These are phyloP conservation scores for Hypothenemus hampei DNA, from an alignment of 1,140 invertebrate genomes.

Conservation along the genomic window DNA sequence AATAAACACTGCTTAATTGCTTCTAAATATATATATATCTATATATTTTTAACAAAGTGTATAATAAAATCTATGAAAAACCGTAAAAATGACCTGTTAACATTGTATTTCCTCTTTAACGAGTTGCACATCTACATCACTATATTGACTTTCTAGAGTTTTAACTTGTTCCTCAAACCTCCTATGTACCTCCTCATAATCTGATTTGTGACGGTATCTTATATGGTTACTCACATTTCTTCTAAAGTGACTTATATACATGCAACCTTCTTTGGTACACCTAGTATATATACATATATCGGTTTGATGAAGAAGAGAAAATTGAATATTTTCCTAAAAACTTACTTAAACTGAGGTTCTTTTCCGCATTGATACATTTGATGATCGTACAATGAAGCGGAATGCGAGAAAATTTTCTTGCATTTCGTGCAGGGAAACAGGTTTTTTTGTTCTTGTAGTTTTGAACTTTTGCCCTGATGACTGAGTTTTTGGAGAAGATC, in stretches of 20 bases:
- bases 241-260: conserved; percentile 12
- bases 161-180: conserved; percentile 7
- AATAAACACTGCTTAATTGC: no score
- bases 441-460: background rate
- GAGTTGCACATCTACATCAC: no score
- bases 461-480: background rate
- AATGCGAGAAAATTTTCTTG: conserved; percentile 1
- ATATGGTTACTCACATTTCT: conserved; percentile 10
- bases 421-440: conserved; percentile 7
- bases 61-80: no score
- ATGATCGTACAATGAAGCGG: conserved; percentile 1
- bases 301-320: background rate
- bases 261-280: conserved; percentile 10
- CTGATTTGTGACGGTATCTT: conserved; percentile 9
- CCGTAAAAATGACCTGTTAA: no score
- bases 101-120: no score
- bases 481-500: conserved; percentile 8
- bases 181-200: conserved; percentile 6
- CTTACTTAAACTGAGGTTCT: conserved; percentile 8
- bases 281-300: background rate
- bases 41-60: no score
- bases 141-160: no score
- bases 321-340: background rate
- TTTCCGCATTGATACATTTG: conserved; percentile 9
- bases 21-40: no score